Conservation (phyloP, 2,888 invertebrate species). For the Deilephila elpenor region DNA sequence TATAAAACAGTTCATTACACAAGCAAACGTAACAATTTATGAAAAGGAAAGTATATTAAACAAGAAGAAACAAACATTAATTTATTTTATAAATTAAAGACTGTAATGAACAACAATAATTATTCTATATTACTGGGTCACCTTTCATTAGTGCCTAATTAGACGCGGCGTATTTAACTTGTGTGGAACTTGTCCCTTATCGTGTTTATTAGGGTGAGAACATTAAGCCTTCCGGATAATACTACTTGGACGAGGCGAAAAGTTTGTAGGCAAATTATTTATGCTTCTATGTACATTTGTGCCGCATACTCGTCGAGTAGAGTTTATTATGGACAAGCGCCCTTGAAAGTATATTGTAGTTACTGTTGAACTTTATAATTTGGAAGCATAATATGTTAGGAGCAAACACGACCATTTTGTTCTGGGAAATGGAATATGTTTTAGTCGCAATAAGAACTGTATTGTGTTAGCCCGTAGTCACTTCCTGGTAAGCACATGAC, state of each 20-base stretch:
- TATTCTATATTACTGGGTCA: background rate
- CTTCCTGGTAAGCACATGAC: too few relatives aligned
- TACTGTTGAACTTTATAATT: too few relatives aligned
- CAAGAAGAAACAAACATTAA: background rate
- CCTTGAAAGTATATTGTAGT: background rate
- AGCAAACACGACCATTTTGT: too few relatives aligned
- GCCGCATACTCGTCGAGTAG: background rate
- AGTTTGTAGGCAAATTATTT: background rate
- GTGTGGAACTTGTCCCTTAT: background rate
- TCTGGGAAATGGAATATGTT: too few relatives aligned
- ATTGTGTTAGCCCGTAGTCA: too few relatives aligned
- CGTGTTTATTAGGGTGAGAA: background rate
- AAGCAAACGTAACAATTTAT: background rate
- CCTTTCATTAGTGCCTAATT: background rate
- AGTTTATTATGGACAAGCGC: too few relatives aligned
- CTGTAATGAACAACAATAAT: background rate
- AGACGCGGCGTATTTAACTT: background rate
- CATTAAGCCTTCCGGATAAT: background rate
- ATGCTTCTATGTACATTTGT: background rate
- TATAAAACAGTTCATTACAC: background rate
- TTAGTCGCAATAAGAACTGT: too few relatives aligned
- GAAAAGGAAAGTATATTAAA: background rate
- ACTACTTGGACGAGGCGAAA: background rate
- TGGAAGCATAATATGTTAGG: too few relatives aligned
- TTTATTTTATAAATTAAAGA: background rate